A percentile compares a stretch with the other conserved stretches of the same genome.
Conservation (phyloP, 2,888 invertebrate species). For the Leistus spinibarbis region DNA sequence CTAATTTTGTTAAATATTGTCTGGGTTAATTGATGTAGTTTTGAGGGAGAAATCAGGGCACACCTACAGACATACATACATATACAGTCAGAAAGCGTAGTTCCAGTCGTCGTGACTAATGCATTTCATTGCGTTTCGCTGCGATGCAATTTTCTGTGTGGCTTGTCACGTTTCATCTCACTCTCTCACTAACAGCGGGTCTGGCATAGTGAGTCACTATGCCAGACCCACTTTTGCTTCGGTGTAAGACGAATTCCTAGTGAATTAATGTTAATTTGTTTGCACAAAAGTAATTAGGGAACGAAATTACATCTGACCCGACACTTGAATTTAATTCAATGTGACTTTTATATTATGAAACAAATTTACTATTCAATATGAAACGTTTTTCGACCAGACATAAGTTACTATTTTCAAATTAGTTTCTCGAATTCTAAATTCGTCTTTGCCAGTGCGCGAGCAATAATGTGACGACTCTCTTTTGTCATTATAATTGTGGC, state of each 20-base stretch:
- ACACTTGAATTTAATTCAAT: neutral
- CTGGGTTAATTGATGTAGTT: too few relatives aligned
- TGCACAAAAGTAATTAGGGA: conserved; percentile 20
- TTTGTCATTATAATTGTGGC: neutral
- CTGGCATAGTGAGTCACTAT: too few relatives aligned
- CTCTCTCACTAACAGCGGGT: too few relatives aligned
- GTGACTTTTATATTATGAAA: neutral
- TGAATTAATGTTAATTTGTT: conserved; percentile 24
- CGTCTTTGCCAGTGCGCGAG: neutral
- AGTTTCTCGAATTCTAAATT: neutral
- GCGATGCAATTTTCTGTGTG: conserved; percentile 14
- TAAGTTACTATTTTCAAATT: neutral
- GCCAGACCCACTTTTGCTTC: neutral
- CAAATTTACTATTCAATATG: neutral
- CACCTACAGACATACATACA: too few relatives aligned
- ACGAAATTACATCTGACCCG: conserved; percentile 11
- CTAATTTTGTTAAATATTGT: too few relatives aligned
- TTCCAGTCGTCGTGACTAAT: conserved; percentile 17
- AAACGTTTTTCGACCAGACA: neutral
- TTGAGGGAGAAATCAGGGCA: too few relatives aligned
- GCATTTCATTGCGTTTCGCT: conserved; percentile 6
- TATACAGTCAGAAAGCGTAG: neutral
- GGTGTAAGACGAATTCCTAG: conserved; percentile 14
- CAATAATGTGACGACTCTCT: neutral
- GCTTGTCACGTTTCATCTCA: neutral